These are phyloP conservation scores for Chaetorhynchus papuensis DNA, from an alignment of 2,113 vertebrate genomes.

Conservation along the genomic window DNA sequence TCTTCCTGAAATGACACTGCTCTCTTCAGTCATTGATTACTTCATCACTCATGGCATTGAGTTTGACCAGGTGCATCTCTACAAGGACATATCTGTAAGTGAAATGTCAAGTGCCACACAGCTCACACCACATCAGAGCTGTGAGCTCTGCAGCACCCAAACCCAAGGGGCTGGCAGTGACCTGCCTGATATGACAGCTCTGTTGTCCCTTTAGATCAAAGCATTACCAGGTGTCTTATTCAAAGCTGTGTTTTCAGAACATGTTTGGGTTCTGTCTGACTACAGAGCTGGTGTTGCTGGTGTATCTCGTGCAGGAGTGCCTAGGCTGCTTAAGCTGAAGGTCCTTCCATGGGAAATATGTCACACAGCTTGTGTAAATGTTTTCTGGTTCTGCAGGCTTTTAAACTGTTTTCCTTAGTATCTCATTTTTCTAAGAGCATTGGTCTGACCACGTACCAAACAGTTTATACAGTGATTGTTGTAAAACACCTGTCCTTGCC, in stretches of 20 bases:
- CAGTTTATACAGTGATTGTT: background rate
- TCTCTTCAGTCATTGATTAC: conserved; percentile 80
- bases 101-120: background rate
- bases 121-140: background rate
- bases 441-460: background rate
- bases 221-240: background rate
- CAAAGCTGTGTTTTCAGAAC: background rate
- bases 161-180: background rate
- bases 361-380: background rate
- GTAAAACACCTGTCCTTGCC: background rate
- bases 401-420: background rate
- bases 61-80: conserved; percentile 81
- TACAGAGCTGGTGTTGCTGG: background rate
- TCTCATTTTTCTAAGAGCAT: background rate
- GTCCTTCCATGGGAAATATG: background rate
- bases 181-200: background rate
- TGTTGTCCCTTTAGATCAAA: background rate
- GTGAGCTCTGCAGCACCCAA: background rate
- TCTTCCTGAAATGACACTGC: conserved; percentile 79
- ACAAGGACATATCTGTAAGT: conserved; percentile 80
- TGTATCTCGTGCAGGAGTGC: background rate
- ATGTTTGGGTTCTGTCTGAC: background rate
- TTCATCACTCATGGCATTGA: conserved; percentile 77
- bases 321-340: background rate
- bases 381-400: background rate